Base-by-base conservation (phyloP, 2,797 vertebrate species). In the Lophius americanus region DNA sequence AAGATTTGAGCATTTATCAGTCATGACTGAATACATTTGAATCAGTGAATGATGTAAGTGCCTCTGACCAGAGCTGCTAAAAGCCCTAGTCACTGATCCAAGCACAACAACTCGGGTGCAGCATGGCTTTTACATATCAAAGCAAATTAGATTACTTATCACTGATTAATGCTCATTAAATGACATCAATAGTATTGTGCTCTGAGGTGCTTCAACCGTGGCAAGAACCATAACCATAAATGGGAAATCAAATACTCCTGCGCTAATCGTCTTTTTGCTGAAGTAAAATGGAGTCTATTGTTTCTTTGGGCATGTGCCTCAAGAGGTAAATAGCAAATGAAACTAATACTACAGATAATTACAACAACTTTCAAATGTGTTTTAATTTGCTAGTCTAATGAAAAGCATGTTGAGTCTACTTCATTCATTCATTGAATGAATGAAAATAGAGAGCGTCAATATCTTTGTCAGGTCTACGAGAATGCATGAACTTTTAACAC, bases 151-250 rank as follows among this genome's bases (percentile, higher is more conserved):
- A 60, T 51, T 42, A 47, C 48, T 32, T 38, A 46, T 39, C 61
- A 58, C 53, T 64, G 48, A 68, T 77, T 72, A 67, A 70, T 60
- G 60, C 32, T 43, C 43, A 43, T 65, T 44, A 60, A 36, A 43
- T 52, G 50, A 43, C 51, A 74, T 49, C 41, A 52, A 42, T 33
- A 53, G 35, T 9, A 48, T 41, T 70, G 51, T 49, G 46, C 47
- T 56, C 72, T 23, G 8, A 67, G 58, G 62, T 51, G 54, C 51
- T 38, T 72, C 14, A 32, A 47, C 47, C 12, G 42, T 7, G 5
- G 70, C 9, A 51, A 35, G 32, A 60, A 38, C 48, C n/a, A 63
- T 64, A 51, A 68, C 11, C 2, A 41, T 13, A 12, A 42, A 50
- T 13, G 43, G 58, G 53, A 68, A 65, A 63, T 52, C 13, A 60